A percentile compares a stretch with the other conserved stretches of the same genome.
These are phyloP conservation scores for Gallinago solitaria DNA, from an alignment of 2,797 vertebrate species.

Conservation along the genomic window DNA sequence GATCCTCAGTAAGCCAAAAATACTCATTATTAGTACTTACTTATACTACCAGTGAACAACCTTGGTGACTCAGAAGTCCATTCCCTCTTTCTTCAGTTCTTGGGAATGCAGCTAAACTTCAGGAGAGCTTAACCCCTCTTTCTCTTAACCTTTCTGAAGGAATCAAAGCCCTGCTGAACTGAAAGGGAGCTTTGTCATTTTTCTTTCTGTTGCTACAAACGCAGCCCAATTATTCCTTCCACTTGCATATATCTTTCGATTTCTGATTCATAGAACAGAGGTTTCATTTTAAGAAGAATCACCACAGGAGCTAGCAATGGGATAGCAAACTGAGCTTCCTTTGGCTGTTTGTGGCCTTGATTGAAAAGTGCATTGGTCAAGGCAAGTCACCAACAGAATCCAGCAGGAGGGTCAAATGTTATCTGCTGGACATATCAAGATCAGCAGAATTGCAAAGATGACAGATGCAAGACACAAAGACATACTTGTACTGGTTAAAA, in stretches of 20 bases:
- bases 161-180: not conserved
- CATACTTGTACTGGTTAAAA: not conserved
- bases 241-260: not conserved
- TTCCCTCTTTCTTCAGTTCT: not conserved
- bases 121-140: not conserved
- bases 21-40: not conserved
- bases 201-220: not conserved
- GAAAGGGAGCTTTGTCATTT: not conserved
- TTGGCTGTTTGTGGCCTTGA: not conserved
- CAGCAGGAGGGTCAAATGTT: not conserved
- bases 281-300: not conserved
- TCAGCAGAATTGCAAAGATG: not conserved
- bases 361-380: not conserved
- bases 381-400: not conserved
- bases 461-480: not conserved
- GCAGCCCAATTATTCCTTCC: not conserved
- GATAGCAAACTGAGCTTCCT: not conserved
- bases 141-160: not conserved
- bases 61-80: not conserved
- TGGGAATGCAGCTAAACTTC: not conserved
- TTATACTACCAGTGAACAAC: not conserved
- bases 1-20: not conserved
- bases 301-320: not conserved
- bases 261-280: not conserved
- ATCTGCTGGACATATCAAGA: not conserved